A percentile compares a stretch with the other conserved stretches of the same genome.
phyloP scores from a whole-genome alignment of 2,888 invertebrate species.

The Liodrosophila aerea region DNA sequence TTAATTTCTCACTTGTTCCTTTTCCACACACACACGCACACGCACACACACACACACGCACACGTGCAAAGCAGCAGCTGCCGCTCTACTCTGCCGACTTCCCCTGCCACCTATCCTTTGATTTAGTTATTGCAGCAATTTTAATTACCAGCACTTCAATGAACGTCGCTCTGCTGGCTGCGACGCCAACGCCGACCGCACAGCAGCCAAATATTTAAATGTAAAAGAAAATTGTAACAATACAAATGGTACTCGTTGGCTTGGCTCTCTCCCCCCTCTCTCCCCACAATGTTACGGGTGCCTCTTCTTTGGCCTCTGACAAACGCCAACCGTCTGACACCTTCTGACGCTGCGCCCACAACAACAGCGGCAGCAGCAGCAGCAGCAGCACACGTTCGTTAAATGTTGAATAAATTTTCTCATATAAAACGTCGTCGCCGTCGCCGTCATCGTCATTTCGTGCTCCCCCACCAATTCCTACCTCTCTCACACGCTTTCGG shows the following conservation, averaged over 20 bases:
- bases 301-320: slow-evolving; percentile 56
- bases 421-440: slow-evolving; percentile 62
- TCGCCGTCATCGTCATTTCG: slow-evolving; percentile 45
- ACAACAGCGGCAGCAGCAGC: slow-evolving; percentile 25
- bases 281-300: slow-evolving; percentile 13
- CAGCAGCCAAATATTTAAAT: slow-evolving; percentile 29
- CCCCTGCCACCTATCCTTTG: slow-evolving; percentile 46
- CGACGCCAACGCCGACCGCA: slow-evolving; percentile 10
- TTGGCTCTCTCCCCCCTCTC: slow-evolving; percentile 15
- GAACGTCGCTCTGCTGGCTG: slow-evolving; percentile 14
- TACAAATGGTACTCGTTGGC: slow-evolving; percentile 48
- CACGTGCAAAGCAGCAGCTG: slow-evolving; percentile 21
- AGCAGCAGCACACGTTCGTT: slow-evolving; percentile 56
- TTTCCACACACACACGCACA: slow-evolving; percentile 29
- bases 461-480: slow-evolving; percentile 19
- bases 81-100: slow-evolving; percentile 12
- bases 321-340: slow-evolving; percentile 53
- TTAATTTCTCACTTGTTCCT: slow-evolving; percentile 67
- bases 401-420: slow-evolving; percentile 74
- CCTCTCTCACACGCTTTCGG: slow-evolving; percentile 9
- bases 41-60: slow-evolving; percentile 3
- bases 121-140: slow-evolving; percentile 72
- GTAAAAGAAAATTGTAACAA: slow-evolving; percentile 64
- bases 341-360: slow-evolving; percentile 54
- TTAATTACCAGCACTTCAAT: slow-evolving; percentile 71